Conservation (phyloP, 1,140 invertebrate species). For the Drosophila sucinea region DNA sequence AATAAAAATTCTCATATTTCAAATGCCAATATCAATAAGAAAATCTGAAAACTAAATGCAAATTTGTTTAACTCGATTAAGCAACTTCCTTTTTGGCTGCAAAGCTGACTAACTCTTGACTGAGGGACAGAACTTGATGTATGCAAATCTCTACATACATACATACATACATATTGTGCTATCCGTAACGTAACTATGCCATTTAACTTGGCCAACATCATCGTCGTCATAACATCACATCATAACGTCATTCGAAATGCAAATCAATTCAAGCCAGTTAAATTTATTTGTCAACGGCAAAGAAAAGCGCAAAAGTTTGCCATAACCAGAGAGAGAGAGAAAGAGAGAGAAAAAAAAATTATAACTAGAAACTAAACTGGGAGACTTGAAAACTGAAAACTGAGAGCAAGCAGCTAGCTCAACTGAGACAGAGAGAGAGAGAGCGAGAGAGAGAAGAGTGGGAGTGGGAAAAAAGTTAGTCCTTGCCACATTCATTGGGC, state of each 20-base stretch:
- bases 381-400: conserved; percentile 44
- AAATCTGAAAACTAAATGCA: neutral
- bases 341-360: conserved; percentile 1
- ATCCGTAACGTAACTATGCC: conserved; percentile 1
- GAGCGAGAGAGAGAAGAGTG: neutral
- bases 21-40: neutral
- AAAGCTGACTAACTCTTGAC: neutral
- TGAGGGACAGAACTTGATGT: no score
- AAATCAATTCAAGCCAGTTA: conserved; percentile 50
- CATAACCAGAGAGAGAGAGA: conserved; percentile 27
- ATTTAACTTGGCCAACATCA: conserved; percentile 23
- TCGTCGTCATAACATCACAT: conserved; percentile 20
- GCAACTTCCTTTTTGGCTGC: conserved; percentile 9
- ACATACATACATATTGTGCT: neutral
- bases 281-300: conserved; percentile 76
- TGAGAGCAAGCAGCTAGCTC: neutral
- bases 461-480: conserved; percentile 42
- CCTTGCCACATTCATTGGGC: conserved; percentile 43
- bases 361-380: conserved; percentile 39
- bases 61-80: conserved; percentile 6
- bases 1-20: no score
- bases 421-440: neutral
- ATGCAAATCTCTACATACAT: neutral
- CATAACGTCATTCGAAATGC: conserved; percentile 51
- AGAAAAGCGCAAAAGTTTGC: conserved; percentile 69